Conservation (phyloP, 2,797 vertebrate species). For the Diceros bicornis region DNA sequence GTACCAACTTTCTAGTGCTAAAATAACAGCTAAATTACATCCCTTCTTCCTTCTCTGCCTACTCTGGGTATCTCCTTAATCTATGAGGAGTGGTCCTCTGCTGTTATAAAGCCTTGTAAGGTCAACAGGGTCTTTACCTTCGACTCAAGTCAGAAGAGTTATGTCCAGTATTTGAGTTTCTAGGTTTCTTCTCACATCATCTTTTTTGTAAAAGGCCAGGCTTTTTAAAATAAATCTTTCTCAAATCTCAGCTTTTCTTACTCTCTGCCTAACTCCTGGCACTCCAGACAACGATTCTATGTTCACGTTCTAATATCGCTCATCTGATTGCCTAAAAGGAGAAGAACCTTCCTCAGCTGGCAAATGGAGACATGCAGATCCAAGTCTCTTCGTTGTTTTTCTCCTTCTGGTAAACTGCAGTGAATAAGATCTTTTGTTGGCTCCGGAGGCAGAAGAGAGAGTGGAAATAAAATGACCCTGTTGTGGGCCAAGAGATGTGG, state of each 20-base stretch:
- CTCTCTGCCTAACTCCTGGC: background rate
- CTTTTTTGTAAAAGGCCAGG: background rate
- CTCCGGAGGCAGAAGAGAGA: background rate
- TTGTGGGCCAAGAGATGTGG: too few species aligned
- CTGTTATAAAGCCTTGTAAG: rapidly evolving
- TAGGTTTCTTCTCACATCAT: rapidly evolving
- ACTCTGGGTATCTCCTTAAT: rapidly evolving
- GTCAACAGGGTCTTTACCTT: background rate
- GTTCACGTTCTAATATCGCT: rapidly evolving
- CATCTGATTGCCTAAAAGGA: background rate
- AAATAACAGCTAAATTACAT: rapidly evolving
- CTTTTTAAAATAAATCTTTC: background rate
- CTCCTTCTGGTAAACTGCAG: background rate
- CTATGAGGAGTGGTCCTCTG: rapidly evolving
- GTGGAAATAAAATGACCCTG: background rate
- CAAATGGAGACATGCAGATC: rapidly evolving
- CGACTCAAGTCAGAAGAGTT: rapidly evolving
- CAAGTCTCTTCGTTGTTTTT: background rate
- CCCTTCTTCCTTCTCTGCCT: background rate
- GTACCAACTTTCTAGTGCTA: too few species aligned
- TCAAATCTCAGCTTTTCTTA: background rate
- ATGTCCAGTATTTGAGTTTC: rapidly evolving
- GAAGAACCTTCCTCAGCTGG: background rate
- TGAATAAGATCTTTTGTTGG: background rate
- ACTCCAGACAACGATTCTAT: background rate